A percentile compares a stretch with the other conserved stretches of the same genome.
These are phyloP conservation scores for Cecidostiba fungosa DNA, from an alignment of 2,888 invertebrate species.

Conservation along the genomic window DNA sequence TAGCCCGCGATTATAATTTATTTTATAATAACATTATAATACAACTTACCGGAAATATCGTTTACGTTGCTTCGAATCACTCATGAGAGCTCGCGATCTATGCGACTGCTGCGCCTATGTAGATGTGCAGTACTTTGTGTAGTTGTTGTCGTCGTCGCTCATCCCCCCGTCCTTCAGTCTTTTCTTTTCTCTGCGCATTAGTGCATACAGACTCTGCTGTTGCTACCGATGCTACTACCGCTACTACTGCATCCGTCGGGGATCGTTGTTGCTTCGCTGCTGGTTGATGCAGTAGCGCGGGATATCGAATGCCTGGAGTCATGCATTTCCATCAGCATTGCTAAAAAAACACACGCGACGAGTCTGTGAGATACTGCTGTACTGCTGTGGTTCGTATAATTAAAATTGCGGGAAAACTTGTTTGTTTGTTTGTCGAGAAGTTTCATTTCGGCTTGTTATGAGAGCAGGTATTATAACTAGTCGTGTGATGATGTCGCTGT, in stretches of 20 bases:
- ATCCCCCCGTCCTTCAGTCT: constrained; percentile 35
- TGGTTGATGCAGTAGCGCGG: not conserved
- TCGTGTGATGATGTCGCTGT: no score
- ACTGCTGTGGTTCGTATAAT: no score
- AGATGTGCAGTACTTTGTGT: constrained; percentile 12
- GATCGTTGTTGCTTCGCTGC: constrained; percentile 22
- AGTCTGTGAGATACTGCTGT: not conserved
- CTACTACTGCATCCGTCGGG: not conserved
- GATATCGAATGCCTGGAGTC: constrained; percentile 8
- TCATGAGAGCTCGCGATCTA: constrained; percentile 36
- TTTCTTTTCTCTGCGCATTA: constrained; percentile 28
- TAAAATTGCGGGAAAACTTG: no score
- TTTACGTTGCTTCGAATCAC: constrained; percentile 51
- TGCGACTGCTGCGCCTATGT: not conserved
- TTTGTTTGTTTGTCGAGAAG: no score
- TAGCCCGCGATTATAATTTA: no score
- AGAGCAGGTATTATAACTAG: no score
- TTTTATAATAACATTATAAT: no score
- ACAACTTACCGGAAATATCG: constrained; percentile 60
- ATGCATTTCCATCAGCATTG: constrained; percentile 26
- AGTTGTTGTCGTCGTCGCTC: not conserved
- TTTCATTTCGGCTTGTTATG: no score
- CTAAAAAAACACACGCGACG: not conserved
- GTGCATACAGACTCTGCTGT: not conserved
- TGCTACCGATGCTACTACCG: not conserved